phyloP scores from a whole-genome alignment of 30 jellyfish, hydroid and myxozoan genomes.

The Pelagia noctiluca region DNA sequence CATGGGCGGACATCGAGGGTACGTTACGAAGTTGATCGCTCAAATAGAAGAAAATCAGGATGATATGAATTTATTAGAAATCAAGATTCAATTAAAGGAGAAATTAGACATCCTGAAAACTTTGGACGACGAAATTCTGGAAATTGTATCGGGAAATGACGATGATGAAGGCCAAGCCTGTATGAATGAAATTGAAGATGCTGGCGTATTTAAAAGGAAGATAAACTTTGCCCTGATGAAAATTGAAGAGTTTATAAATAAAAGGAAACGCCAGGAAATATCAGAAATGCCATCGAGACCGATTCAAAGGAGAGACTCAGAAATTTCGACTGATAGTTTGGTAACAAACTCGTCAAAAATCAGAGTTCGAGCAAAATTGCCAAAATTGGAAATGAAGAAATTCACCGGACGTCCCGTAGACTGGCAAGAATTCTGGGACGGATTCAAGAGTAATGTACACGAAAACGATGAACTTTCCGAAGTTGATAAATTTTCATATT shows the following conservation, averaged over 20 bases:
- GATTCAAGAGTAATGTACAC: slow-evolving; percentile 20
- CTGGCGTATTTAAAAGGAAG: neutral
- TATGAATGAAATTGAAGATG: neutral
- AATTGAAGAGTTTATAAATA: neutral
- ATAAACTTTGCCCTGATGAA: neutral
- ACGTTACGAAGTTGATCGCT: neutral
- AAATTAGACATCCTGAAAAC: neutral
- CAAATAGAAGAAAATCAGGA: neutral
- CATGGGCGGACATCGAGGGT: neutral
- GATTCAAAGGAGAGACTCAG: neutral
- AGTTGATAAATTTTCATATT: slow-evolving; percentile 29
- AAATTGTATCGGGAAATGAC: neutral
- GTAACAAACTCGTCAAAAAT: neutral
- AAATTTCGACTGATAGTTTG: neutral
- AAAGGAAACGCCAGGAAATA: neutral
- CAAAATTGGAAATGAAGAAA: neutral
- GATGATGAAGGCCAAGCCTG: neutral
- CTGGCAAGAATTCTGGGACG: slow-evolving; percentile 14
- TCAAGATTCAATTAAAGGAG: neutral
- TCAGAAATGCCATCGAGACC: no score
- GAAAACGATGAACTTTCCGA: slow-evolving; percentile 34
- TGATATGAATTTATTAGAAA: neutral
- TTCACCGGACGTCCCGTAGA: neutral
- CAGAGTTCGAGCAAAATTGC: neutral
- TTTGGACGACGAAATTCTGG: neutral